Conservation (phyloP, 1,140 invertebrate species). For the Goniozus legneri region DNA sequence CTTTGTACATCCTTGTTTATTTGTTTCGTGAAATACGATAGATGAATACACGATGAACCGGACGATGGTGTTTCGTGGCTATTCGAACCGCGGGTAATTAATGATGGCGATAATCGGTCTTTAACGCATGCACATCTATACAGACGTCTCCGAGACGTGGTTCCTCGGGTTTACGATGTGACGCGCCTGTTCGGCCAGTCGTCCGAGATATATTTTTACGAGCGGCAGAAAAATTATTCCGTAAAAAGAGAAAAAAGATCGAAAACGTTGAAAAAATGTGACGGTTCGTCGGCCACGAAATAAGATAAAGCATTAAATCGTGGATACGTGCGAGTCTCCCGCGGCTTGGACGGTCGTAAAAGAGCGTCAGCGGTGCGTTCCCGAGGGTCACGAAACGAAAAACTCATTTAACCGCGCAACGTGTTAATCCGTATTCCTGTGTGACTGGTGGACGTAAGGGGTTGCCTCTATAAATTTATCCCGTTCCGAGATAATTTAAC, state of each 20-base stretch:
- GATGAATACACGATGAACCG: too few species aligned
- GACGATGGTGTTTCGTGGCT: too few species aligned
- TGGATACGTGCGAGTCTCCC: constrained; percentile 19
- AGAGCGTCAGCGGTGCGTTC: constrained; percentile 8
- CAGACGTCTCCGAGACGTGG: constrained; percentile 3
- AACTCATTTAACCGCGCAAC: constrained; percentile 8
- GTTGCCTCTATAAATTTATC: too few species aligned
- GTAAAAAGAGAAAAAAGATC: too few species aligned
- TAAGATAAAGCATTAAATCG: constrained; percentile 28
- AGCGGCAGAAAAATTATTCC: constrained; percentile 19
- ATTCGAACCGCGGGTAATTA: too few species aligned
- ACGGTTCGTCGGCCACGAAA: not conserved
- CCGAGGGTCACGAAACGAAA: constrained; percentile 9
- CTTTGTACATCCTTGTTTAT: too few species aligned
- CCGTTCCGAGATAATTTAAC: too few species aligned
- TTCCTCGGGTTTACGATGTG: constrained; percentile 21
- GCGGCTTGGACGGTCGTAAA: constrained; percentile 23
- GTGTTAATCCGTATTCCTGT: constrained; percentile 26
- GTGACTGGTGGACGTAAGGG: too few species aligned
- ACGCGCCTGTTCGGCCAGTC: constrained; percentile 3
- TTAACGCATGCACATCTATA: too few species aligned
- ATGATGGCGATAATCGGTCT: too few species aligned
- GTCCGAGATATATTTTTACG: constrained; percentile 22
- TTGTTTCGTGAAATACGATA: too few species aligned
- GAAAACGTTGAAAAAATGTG: too few species aligned